phyloP scores from a whole-genome alignment of 2,888 invertebrate species.

The Globia sparganii region DNA sequence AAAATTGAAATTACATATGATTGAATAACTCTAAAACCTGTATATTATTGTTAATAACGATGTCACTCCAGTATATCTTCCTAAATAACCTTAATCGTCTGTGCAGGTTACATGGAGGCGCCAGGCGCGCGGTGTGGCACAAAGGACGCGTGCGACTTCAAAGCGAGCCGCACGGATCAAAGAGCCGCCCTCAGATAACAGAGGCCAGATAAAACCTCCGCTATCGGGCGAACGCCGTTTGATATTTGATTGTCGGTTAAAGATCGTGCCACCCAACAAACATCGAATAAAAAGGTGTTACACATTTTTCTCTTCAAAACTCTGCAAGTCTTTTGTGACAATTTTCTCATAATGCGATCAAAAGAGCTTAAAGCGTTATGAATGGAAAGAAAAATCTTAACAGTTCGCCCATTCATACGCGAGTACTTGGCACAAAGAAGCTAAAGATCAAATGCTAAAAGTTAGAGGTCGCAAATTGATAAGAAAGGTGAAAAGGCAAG shows the following conservation, averaged over 20 bases:
- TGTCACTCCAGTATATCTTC: constrained; percentile 65
- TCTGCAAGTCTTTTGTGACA: constrained; percentile 64
- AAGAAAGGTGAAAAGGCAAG: not conserved
- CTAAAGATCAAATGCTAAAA: constrained; percentile 38
- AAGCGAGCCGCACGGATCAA: constrained; percentile 82
- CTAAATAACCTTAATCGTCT: constrained; percentile 78
- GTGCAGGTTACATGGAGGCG: constrained; percentile 76
- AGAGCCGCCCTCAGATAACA: constrained; percentile 80
- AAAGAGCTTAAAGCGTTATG: constrained; percentile 57
- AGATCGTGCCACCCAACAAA: constrained; percentile 76
- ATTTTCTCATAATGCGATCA: constrained; percentile 62
- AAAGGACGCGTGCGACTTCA: constrained; percentile 83
- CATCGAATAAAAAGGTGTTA: constrained; percentile 76
- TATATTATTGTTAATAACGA: constrained; percentile 65
- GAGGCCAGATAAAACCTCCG: constrained; percentile 79
- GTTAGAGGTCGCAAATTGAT: constrained; percentile 15
- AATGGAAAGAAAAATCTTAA: constrained; percentile 47
- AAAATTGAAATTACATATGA: no score
- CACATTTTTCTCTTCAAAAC: constrained; percentile 67
- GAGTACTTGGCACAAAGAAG: constrained; percentile 32
- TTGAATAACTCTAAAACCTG: not conserved
- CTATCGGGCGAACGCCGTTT: constrained; percentile 79
- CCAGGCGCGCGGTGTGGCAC: constrained; percentile 69
- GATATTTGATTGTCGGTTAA: constrained; percentile 85
- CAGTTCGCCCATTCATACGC: constrained; percentile 32